Percentiles rank a stretch among this genome's conserved stretches.
phyloP scores from a whole-genome alignment of 2,113 vertebrate genomes.

The Chrysemys picta region DNA sequence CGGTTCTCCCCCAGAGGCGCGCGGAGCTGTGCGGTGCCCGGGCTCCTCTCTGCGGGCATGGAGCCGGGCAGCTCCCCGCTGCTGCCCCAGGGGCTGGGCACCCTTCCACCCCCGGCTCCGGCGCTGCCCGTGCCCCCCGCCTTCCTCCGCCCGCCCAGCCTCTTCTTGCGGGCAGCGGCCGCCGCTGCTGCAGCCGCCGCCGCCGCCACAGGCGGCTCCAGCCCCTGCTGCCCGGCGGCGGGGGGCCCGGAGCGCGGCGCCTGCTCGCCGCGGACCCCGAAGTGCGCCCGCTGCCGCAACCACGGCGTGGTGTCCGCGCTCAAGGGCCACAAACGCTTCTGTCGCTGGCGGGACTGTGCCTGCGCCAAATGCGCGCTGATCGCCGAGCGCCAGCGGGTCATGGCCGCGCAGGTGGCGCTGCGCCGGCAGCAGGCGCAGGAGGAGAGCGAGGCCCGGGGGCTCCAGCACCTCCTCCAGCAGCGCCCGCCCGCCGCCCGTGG shows the following conservation, averaged over 20 bases:
- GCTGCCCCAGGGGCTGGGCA: constrained; percentile 46
- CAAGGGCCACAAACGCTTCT: constrained; percentile 93
- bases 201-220: not conserved
- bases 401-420: constrained; percentile 94
- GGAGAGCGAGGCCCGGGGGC: constrained; percentile 85
- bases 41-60: constrained; percentile 32
- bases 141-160: constrained; percentile 77
- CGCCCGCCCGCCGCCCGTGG: constrained; percentile 48
- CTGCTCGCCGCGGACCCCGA: constrained; percentile 86
- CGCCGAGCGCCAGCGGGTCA: constrained; percentile 91
- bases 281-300: constrained; percentile 91
- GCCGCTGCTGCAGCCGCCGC: not conserved
- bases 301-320: constrained; percentile 92
- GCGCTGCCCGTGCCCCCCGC: constrained; percentile 75
- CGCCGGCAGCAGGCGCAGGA: constrained; percentile 92
- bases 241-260: constrained; percentile 74
- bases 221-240: constrained; percentile 41
- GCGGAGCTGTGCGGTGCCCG: not conserved
- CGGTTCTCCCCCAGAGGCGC: too few relatives aligned
- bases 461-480: constrained; percentile 76
- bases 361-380: constrained; percentile 92
- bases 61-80: constrained; percentile 51
- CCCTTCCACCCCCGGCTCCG: constrained; percentile 15
- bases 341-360: constrained; percentile 91
- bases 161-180: constrained; percentile 15